Percentiles rank a stretch among this genome's conserved stretches.
Conservation (phyloP, 2,888 invertebrate genomes). For the Dilophus febrilis region DNA sequence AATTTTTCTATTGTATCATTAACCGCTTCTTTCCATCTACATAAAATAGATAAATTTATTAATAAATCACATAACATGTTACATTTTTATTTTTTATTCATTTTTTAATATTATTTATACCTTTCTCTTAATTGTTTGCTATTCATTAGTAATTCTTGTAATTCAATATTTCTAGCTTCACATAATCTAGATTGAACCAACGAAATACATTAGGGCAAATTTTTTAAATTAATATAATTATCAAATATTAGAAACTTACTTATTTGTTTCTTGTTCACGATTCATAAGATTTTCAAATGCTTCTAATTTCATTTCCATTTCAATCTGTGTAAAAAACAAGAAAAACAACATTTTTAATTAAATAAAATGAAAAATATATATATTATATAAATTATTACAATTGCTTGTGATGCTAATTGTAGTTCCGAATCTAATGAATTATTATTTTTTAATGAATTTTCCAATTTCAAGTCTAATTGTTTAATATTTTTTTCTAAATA, state of each 20-base stretch:
- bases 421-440: slow-evolving; percentile 22
- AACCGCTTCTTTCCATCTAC: slow-evolving; percentile 47
- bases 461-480: slow-evolving; percentile 17
- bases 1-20: slow-evolving; percentile 43
- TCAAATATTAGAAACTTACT: too few species aligned
- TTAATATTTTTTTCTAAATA: slow-evolving; percentile 14
- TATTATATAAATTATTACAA: slow-evolving; percentile 30
- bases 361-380: too few species aligned
- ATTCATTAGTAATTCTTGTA: slow-evolving; percentile 14
- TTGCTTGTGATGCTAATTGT: slow-evolving; percentile 27
- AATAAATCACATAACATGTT: too few species aligned
- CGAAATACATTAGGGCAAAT: too few species aligned
- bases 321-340: slow-evolving; percentile 25
- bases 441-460: slow-evolving; percentile 17
- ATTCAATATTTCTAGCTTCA: slow-evolving; percentile 16
- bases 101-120: slow-evolving; percentile 11
- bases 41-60: too few species aligned
- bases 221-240: slow-evolving; percentile 1
- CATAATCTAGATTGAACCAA: slow-evolving; percentile 7
- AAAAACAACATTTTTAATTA: too few species aligned
- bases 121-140: slow-evolving; percentile 16
- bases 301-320: slow-evolving; percentile 39
- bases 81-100: too few species aligned
- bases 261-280: slow-evolving; percentile 37
- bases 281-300: slow-evolving; percentile 41